Percentiles rank a stretch among this genome's conserved stretches.
These are phyloP conservation scores for Asbolus verrucosus DNA, from an alignment of 1,140 invertebrate species.

Conservation along the genomic window DNA sequence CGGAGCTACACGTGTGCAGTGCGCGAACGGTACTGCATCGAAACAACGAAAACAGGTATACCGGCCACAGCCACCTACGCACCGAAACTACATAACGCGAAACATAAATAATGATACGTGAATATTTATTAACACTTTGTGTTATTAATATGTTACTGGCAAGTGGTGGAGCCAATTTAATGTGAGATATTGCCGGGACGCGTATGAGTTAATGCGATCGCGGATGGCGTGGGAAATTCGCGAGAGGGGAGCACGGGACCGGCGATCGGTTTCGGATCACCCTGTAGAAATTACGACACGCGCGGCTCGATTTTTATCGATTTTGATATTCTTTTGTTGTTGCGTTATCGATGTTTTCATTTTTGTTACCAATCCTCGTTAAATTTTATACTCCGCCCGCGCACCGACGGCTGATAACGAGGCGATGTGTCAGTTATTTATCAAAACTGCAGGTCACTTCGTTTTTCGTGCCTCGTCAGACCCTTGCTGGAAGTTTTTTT, in stretches of 20 bases:
- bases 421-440: too few species aligned
- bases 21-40: too few species aligned
- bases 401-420: too few species aligned
- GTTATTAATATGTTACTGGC: conserved; percentile 43
- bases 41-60: conserved; percentile 8
- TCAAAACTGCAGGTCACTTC: too few species aligned
- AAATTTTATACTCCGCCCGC: too few species aligned
- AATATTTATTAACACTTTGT: conserved; percentile 42
- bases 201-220: conserved; percentile 6
- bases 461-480: too few species aligned
- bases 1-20: neutral
- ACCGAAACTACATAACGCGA: conserved; percentile 34
- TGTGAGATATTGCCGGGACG: conserved; percentile 29
- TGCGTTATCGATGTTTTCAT: too few species aligned
- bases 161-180: conserved; percentile 37
- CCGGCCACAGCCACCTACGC: neutral
- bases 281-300: too few species aligned
- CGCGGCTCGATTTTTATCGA: too few species aligned
- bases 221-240: conserved; percentile 1
- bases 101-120: conserved; percentile 44
- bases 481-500: too few species aligned
- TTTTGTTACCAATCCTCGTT: too few species aligned
- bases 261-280: neutral
- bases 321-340: too few species aligned
- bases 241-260: neutral